A percentile compares a stretch with the other conserved stretches of the same genome.
Evolutionary conservation across 1,140 invertebrate species (phyloP).

Genomic region (Tetraneura akinire): DNA sequence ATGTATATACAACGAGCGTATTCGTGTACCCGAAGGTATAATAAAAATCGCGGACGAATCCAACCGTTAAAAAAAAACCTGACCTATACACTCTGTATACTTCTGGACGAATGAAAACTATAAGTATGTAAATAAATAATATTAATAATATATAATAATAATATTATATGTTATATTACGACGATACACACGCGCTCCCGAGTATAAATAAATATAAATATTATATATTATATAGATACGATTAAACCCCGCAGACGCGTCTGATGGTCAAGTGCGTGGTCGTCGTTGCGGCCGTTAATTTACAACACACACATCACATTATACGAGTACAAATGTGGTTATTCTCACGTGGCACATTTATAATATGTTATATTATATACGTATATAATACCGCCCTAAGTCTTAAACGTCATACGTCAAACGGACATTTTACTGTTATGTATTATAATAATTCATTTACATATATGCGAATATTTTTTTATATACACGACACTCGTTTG

Average conservation of each 20-base stretch:
- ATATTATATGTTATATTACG: no score
- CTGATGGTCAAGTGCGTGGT: conserved; percentile 33
- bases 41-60: neutral
- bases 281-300: conserved; percentile 25
- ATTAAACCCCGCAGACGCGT: conserved; percentile 14
- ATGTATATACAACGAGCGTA: no score
- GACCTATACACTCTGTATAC: conserved; percentile 10
- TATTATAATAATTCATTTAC: no score
- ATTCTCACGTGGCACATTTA: neutral
- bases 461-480: conserved; percentile 13
- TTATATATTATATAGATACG: neutral
- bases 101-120: no score
- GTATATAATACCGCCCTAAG: neutral
- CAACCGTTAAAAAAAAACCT: neutral
- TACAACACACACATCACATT: no score
- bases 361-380: no score
- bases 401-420: neutral
- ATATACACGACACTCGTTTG: neutral
- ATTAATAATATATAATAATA: no score
- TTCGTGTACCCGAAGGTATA: neutral
- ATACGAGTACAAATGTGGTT: conserved; percentile 20
- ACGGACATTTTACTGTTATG: conserved; percentile 21
- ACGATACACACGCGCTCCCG: no score
- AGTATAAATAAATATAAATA: no score
- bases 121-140: no score